Conservation (phyloP, 2,113 vertebrate species). For the Spilogale gracilis region DNA sequence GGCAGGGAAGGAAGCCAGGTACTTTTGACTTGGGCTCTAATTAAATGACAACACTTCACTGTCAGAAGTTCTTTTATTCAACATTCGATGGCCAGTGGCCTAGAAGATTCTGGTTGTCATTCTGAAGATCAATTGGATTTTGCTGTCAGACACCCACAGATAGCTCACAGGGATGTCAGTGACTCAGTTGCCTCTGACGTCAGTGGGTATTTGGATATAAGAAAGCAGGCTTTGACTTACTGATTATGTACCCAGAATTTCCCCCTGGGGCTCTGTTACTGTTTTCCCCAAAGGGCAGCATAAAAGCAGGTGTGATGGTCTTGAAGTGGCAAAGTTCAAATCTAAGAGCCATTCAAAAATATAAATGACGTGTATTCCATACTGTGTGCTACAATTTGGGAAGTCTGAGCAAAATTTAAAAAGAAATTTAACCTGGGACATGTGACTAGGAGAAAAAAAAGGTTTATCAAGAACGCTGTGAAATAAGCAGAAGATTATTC, state of each 20-base stretch:
- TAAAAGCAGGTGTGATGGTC: slow-evolving; percentile 63
- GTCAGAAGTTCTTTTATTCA: not conserved
- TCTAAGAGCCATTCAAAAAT: slow-evolving; percentile 61
- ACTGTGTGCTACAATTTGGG: not conserved
- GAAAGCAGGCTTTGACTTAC: slow-evolving; percentile 7
- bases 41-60: not conserved
- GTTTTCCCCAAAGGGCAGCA: slow-evolving; percentile 73
- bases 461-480: slow-evolving; percentile 56
- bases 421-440: slow-evolving; percentile 22
- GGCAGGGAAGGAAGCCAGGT: not conserved
- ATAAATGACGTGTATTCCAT: not conserved
- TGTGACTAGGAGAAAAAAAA: slow-evolving; percentile 47
- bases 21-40: not conserved
- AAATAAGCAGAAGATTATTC: slow-evolving; percentile 84
- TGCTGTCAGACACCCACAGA: not conserved
- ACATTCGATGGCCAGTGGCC: not conserved
- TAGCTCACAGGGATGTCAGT: not conserved
- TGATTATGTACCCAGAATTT: not conserved
- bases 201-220: not conserved
- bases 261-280: not conserved
- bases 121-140: slow-evolving; percentile 48
- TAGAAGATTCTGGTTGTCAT: not conserved
- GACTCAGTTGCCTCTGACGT: slow-evolving; percentile 41
- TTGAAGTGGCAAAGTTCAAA: slow-evolving; percentile 34
- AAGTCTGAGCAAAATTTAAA: slow-evolving; percentile 38